Evolutionary conservation across 2,113 vertebrate species (phyloP), one percentile per base, ranked within the genome.

Genomic region (Pelodiscus sinensis): DNA sequence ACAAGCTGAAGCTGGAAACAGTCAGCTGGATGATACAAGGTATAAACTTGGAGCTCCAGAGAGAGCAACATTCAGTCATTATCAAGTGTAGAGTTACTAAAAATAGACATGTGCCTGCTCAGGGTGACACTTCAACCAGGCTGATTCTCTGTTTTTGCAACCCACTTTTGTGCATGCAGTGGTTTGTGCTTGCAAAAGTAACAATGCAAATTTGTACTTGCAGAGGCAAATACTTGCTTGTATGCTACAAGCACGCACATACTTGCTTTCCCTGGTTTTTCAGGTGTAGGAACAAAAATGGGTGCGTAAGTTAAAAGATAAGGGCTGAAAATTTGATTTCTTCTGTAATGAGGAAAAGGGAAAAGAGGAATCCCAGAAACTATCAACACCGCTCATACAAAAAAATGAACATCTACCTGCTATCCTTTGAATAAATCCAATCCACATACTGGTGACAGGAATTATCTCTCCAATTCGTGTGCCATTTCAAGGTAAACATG

Each of bases 221-320:
- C 73, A 89, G 91, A 91, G 77, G 82, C 83, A 54, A 90, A 78
- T 56, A 86, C 79, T 87, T 95, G 94, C 54, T 51, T 89, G 68
- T 68, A 94, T 93, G 94, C 89, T 96, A 89, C 92, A 94, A 96
- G 96, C 82, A 93, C 92, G 95, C 85, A 87, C 90, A 89, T 84
- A 77, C 86, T 92, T 82, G 51, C 80, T 94, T 95, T 71, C 92
- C 78, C 87, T 50, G 84, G 89, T 83, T 94, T 92, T 71, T 54
- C 1, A 6, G 56, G 87, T 93, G 77, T 85, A 92, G 54, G 79
- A 88, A 86, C 31, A 85, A 91, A 94, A 96, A 50, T 78, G 65
- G n/a, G 65, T 21, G n/a, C 85, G 94, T 78, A 79, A 92, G 79
- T 95, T 95, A 80, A 81, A 88, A 89, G 22, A 79, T 38, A 91